Base-by-base conservation (phyloP, 1,140 invertebrate species). In the Lycorma delicatula region DNA sequence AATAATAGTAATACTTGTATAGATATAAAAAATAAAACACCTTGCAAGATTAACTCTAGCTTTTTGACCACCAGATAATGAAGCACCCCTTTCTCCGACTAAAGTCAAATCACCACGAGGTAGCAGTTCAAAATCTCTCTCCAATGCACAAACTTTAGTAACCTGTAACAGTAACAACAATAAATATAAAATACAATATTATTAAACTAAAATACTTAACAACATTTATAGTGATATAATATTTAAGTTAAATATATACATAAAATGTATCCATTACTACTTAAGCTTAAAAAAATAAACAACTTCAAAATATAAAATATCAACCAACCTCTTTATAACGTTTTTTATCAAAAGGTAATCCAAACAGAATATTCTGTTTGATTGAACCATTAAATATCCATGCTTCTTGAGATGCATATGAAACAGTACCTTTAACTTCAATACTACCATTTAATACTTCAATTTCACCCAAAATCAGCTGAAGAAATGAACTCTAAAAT, bases 341-440 rank as follows among this genome's bases (percentile, higher is more conserved):
- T 12, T 77, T 65, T 60, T 78, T 73, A 59, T 85, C 76, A 61
- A 79, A 88, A 0, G 77, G 70, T 54, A 79, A 71, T 1, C 87
- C 89, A 72, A 93, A 91, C 0, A 90, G 68, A 57, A 93, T 89
- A 67, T 94, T 94, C 61, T 90, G 82, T 41, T 80, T 69, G 0
- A 83, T 75, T 0, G 76, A 75, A 0, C 75, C 82, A 0, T 81
- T 79, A 67, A 89, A 89, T 1, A 88, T 69, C 86, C 87, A 91
- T 0, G 87, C 78, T 62, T 89, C 85, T 67, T 91, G 87, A 41
- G 85, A 82, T 1, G 84, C 81, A 67, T 87, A 89, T 0, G 85
- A 80, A 1, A 89, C 66, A 11, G 65, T 72, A 5, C 85, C 85
- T 3, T 78, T 73, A 1, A 89, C 68, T 4, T 72, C 72, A 11